phyloP scores from a whole-genome alignment of 2,888 invertebrate species.

The Nezara viridula region DNA sequence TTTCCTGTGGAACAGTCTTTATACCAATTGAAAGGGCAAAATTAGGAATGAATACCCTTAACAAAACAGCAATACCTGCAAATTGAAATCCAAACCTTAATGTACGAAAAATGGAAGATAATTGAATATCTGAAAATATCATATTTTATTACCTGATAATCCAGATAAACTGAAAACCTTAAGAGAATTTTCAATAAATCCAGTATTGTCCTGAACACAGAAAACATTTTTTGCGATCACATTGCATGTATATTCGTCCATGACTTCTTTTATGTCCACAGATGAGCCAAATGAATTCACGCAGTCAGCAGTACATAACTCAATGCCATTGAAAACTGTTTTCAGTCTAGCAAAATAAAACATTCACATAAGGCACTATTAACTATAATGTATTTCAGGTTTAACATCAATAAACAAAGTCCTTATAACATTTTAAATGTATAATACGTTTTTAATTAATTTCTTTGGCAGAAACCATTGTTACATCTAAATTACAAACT shows the following conservation, averaged over 20 bases:
- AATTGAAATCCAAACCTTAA: background rate
- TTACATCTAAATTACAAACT: background rate
- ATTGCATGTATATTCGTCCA: slow-evolving; percentile 17
- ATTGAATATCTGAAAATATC: background rate
- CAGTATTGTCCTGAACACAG: slow-evolving; percentile 20
- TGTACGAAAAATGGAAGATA: background rate
- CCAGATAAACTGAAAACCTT: slow-evolving; percentile 25
- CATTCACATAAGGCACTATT: background rate
- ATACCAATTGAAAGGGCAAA: slow-evolving; percentile 39
- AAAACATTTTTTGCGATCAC: slow-evolving; percentile 48
- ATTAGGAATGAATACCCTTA: slow-evolving; percentile 20
- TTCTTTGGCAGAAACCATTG: too few species aligned
- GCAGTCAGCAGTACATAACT: background rate
- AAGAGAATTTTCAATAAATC: slow-evolving; percentile 18
- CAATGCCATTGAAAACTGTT: background rate
- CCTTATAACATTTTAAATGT: too few species aligned
- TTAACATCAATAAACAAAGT: background rate
- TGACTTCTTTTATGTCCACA: background rate
- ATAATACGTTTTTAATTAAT: too few species aligned
- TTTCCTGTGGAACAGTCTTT: slow-evolving; percentile 12
- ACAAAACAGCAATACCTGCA: slow-evolving; percentile 27
- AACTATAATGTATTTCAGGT: background rate
- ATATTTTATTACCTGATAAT: slow-evolving; percentile 16
- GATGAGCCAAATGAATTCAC: background rate
- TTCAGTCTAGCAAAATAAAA: slow-evolving; percentile 6